A percentile compares a stretch with the other conserved stretches of the same genome.
Evolutionary conservation across 2,113 vertebrate genomes (phyloP).

Genomic region (Lanius ludovicianus): DNA sequence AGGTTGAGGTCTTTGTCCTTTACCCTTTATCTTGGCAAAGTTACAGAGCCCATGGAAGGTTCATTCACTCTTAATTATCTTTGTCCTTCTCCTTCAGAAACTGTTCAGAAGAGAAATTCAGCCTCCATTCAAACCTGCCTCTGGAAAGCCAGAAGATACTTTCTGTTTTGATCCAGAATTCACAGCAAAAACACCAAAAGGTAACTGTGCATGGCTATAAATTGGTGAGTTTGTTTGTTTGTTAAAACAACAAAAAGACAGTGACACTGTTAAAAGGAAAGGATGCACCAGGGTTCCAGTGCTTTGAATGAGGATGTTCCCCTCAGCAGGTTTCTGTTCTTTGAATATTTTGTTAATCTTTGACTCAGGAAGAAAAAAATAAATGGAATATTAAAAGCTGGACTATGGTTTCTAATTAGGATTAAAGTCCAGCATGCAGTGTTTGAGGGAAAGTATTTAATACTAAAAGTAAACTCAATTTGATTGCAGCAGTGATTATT

Average conservation of each 20-base stretch:
- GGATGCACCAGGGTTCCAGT: not conserved
- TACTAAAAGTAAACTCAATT: not conserved
- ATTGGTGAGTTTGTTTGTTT: not conserved
- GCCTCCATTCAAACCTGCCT: slow-evolving; percentile 94
- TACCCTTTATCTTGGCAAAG: not conserved
- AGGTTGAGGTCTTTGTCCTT: not conserved
- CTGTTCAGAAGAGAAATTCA: slow-evolving; percentile 92
- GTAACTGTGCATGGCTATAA: slow-evolving; percentile 55
- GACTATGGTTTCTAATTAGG: not conserved
- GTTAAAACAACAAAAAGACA: not conserved
- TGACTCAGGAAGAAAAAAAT: not conserved
- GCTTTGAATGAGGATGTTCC: not conserved
- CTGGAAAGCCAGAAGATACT: slow-evolving; percentile 95
- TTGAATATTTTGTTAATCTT: not conserved
- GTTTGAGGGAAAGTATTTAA: not conserved
- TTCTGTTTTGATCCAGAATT: slow-evolving; percentile 99
- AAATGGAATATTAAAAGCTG: not conserved
- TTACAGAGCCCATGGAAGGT: not conserved
- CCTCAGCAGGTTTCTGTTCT: not conserved
- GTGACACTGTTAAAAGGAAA: not conserved
- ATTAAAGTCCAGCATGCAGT: not conserved
- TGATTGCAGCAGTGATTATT: not conserved
- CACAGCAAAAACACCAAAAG: slow-evolving; percentile 98
- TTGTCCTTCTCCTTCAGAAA: slow-evolving; percentile 76
- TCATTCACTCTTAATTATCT: not conserved